phyloP scores from a whole-genome alignment of 2,888 invertebrate genomes.

The Calameuta filiformis region DNA sequence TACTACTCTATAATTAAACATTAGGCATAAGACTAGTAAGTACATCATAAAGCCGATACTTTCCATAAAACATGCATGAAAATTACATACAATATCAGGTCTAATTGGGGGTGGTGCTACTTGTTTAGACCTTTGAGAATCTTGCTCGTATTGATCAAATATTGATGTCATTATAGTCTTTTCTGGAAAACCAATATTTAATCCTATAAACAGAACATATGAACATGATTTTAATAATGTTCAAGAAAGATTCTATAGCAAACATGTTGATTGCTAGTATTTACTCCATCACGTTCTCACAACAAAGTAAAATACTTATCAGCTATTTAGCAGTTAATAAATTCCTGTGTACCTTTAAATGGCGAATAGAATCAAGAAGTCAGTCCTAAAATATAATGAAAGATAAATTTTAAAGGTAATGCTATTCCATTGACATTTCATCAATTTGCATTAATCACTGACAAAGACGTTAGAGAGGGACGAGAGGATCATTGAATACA shows the following conservation, averaged over 20 bases:
- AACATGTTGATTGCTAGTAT: neutral
- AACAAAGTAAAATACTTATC: neutral
- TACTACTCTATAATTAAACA: slow-evolving; percentile 59
- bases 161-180: slow-evolving; percentile 78
- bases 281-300: neutral
- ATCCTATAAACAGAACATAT: neutral
- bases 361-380: neutral
- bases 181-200: neutral
- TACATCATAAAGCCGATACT: slow-evolving; percentile 4
- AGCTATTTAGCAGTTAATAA: neutral
- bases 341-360: neutral
- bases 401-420: neutral
- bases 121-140: slow-evolving; percentile 71
- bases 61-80: neutral
- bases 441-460: neutral
- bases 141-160: slow-evolving; percentile 86
- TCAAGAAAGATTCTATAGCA: neutral
- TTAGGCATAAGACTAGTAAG: slow-evolving; percentile 12
- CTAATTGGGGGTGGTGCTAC: slow-evolving; percentile 58
- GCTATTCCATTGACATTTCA: neutral
- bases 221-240: neutral
- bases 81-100: slow-evolving; percentile 67
- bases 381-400: neutral
- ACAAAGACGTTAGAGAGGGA: neutral
- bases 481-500: neutral